phyloP scores from a whole-genome alignment of 1,140 invertebrate species.

The Bombus confusus region DNA sequence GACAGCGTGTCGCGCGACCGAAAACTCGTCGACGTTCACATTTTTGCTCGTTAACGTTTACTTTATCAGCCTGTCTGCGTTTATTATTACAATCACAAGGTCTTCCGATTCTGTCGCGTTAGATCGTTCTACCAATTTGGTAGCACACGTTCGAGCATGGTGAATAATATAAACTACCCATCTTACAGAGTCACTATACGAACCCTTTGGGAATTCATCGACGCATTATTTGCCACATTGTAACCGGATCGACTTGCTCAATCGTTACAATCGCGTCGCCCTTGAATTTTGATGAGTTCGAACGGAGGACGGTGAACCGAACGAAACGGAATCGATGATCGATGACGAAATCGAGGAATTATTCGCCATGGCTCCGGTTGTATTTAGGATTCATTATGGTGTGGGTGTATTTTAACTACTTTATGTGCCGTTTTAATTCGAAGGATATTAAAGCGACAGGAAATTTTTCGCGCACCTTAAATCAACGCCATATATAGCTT shows the following conservation, averaged over 20 bases:
- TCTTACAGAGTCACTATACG: not conserved
- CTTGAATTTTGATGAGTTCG: slow-evolving; percentile 13
- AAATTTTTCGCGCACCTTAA: not conserved
- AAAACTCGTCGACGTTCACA: not conserved
- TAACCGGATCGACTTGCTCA: slow-evolving; percentile 1
- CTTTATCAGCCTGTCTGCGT: no score
- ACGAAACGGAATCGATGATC: not conserved
- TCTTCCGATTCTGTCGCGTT: not conserved
- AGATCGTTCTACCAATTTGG: not conserved
- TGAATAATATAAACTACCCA: no score
- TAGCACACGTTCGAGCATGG: no score
- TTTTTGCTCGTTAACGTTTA: not conserved
- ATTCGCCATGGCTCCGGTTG: not conserved
- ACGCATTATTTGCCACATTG: not conserved
- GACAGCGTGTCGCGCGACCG: not conserved
- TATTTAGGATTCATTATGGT: no score
- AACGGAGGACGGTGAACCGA: not conserved
- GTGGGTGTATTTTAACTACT: not conserved
- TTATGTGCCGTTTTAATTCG: not conserved
- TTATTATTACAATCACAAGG: no score
- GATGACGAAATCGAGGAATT: not conserved
- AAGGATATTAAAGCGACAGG: not conserved
- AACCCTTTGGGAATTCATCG: slow-evolving; percentile 6
- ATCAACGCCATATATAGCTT: not conserved
- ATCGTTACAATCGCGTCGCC: not conserved